phyloP scores from a whole-genome alignment of 2,888 invertebrate species.

The Brachylomia viminalis region DNA sequence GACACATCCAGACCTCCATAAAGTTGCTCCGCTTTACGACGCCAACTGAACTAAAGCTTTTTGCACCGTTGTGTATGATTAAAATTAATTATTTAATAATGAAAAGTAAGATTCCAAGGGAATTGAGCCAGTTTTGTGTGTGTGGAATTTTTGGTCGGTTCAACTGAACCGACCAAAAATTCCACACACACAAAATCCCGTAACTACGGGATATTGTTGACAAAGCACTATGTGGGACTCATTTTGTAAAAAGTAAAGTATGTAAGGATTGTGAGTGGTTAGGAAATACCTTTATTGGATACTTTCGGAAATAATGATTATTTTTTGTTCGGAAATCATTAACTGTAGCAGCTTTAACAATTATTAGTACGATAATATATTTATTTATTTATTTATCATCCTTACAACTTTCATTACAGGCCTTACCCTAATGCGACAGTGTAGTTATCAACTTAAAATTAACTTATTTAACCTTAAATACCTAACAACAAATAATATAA shows the following conservation, averaged over 20 bases:
- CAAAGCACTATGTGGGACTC: conserved; percentile 13
- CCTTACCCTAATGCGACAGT: too few species aligned
- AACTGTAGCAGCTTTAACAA: neutral
- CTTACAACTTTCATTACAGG: too few species aligned
- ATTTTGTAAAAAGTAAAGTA: conserved; percentile 21
- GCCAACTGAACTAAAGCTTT: conserved; percentile 64
- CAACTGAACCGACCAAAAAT: too few species aligned
- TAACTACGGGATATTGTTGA: conserved; percentile 16
- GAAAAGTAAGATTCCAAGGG: conserved; percentile 37
- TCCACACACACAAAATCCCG: too few species aligned
- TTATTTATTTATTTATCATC: too few species aligned
- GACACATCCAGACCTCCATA: conserved; percentile 75
- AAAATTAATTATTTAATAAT: conserved; percentile 69
- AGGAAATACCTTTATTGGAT: conserved; percentile 1
- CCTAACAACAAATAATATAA: too few species aligned
- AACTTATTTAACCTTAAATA: too few species aligned
- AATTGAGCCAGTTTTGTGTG: conserved; percentile 42
- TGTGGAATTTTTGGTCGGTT: conserved; percentile 6
- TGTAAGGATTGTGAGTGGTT: conserved; percentile 8
- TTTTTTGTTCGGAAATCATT: neutral
- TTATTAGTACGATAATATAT: neutral
- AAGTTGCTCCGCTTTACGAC: conserved; percentile 78
- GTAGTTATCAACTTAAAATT: too few species aligned
- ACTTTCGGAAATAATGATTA: neutral
- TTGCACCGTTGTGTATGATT: conserved; percentile 72